Base-by-base conservation (phyloP, 1,140 invertebrate genomes). In the Heterodera schachtii region DNA sequence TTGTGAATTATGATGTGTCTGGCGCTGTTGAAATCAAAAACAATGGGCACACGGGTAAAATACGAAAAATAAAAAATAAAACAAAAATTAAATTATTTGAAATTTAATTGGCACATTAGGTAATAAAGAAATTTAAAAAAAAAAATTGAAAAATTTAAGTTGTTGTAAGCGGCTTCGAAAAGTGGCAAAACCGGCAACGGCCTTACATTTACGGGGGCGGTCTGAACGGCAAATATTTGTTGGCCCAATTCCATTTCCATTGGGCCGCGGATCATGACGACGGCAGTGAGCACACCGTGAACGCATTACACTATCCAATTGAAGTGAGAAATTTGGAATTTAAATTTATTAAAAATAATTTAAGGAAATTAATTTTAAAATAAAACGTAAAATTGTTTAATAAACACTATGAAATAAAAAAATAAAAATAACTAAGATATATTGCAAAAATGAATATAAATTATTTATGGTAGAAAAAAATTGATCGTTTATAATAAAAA, bases 261-360 rank as follows among this genome's bases (percentile, higher is more conserved):
- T 95, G 94, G 94, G 95, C 95, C 0, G 92, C 93, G 69, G 93
- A 94, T 79, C 93, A 95, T 85, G 91, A 92, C 0, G 90, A 93
- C 73, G 96, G 96, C 46, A 95, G 95, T 1, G 96, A 98, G 91
- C 95, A 96, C 91, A 92, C 92, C 43, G 94, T 97, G 31, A 94
- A 95, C 84, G 93, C 93, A 43, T 88, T 90, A 78, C 90, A 90
- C 88, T 93, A 88, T 78, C 90, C 90, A 3, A 73, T 87, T 31
- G 90, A 90, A 81, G 88, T 90, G 75, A 8, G 49, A 31, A 9
- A 31, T 31, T 31, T 31, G 31, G 46, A 60, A 49, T 7, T 21
- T n/a, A 79, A 44, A 46, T 79, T 67, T 81, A 8, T n/a, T n/a
- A n/a, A n/a, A n/a, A n/a, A n/a, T n/a, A n/a, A n/a, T n/a, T n/a